These are phyloP conservation scores for Volucella inanis DNA, from an alignment of 2,888 invertebrate genomes.

Conservation along the genomic window DNA sequence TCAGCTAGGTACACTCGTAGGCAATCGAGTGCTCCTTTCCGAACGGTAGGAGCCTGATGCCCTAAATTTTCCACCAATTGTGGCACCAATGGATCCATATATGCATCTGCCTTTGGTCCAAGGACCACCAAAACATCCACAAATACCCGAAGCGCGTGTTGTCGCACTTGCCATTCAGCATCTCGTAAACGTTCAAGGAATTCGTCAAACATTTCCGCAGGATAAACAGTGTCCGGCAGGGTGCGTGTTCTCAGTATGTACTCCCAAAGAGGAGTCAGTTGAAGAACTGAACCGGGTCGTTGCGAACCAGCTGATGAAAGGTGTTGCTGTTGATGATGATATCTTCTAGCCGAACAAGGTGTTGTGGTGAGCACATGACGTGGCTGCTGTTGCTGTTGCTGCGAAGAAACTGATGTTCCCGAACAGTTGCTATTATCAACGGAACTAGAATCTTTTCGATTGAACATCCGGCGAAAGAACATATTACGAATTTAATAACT, in stretches of 20 bases:
- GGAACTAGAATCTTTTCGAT: constrained; percentile 77
- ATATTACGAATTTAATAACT: constrained; percentile 72
- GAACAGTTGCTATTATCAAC: constrained; percentile 40
- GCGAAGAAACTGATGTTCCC: background rate
- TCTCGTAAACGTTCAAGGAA: constrained; percentile 89
- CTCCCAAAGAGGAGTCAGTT: constrained; percentile 91
- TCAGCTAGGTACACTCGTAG: constrained; percentile 89
- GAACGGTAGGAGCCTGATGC: constrained; percentile 90
- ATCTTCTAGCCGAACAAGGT: constrained; percentile 47
- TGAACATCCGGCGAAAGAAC: constrained; percentile 81
- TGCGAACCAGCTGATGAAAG: constrained; percentile 65
- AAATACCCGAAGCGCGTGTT: constrained; percentile 91
- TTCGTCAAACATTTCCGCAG: constrained; percentile 87
- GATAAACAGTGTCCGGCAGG: constrained; percentile 88
- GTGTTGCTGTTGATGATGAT: constrained; percentile 47
- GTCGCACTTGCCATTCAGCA: constrained; percentile 92
- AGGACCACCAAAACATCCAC: constrained; percentile 91
- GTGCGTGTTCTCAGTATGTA: constrained; percentile 89
- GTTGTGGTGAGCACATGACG: constrained; percentile 57
- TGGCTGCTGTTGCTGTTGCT: constrained; percentile 41
- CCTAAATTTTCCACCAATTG: constrained; percentile 91
- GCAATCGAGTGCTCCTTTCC: constrained; percentile 91
- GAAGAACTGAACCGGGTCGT: constrained; percentile 79
- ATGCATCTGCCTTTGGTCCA: constrained; percentile 87
- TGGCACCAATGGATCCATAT: constrained; percentile 86